Conservation (phyloP, 2,797 vertebrate genomes). For the Lagodon rhomboides region DNA sequence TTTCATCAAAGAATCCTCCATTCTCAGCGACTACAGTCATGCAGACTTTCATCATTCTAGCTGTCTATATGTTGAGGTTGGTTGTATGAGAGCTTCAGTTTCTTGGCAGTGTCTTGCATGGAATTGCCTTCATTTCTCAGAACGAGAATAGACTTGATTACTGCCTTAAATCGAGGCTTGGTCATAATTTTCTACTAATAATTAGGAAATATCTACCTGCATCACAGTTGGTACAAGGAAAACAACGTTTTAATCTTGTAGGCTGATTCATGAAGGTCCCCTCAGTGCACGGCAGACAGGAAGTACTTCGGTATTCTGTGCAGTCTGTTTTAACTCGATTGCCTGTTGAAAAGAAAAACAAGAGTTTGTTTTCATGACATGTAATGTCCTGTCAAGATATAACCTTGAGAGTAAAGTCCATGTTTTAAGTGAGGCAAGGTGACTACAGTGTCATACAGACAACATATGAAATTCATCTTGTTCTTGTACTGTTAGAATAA, state of each 20-base stretch:
- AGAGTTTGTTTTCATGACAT: background rate
- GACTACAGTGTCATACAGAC: too few relatives aligned
- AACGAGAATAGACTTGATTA: too few relatives aligned
- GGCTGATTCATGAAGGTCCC: constrained; percentile 45
- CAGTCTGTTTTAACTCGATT: constrained; percentile 44
- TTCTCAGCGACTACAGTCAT: too few relatives aligned
- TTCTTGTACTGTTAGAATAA: background rate
- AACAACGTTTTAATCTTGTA: constrained; percentile 40
- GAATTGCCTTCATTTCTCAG: background rate
- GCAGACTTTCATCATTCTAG: too few relatives aligned
- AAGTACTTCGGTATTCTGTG: constrained; percentile 20
- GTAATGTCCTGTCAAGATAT: background rate
- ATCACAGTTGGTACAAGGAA: constrained; percentile 54
- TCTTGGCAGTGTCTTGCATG: too few relatives aligned
- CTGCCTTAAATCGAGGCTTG: too few relatives aligned
- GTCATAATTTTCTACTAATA: background rate
- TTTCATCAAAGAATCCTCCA: too few relatives aligned
- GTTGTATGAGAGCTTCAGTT: too few relatives aligned
- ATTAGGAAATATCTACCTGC: constrained; percentile 35
- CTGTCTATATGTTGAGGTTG: too few relatives aligned
- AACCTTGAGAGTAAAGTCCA: too few relatives aligned
- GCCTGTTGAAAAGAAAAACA: background rate
- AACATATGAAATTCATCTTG: too few relatives aligned
- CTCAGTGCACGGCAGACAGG: constrained; percentile 40
- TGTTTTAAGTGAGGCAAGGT: too few relatives aligned